A percentile compares a stretch with the other conserved stretches of the same genome.
Evolutionary conservation across 2,888 invertebrate genomes (phyloP).

Genomic region (Pimpla rufipes): DNA sequence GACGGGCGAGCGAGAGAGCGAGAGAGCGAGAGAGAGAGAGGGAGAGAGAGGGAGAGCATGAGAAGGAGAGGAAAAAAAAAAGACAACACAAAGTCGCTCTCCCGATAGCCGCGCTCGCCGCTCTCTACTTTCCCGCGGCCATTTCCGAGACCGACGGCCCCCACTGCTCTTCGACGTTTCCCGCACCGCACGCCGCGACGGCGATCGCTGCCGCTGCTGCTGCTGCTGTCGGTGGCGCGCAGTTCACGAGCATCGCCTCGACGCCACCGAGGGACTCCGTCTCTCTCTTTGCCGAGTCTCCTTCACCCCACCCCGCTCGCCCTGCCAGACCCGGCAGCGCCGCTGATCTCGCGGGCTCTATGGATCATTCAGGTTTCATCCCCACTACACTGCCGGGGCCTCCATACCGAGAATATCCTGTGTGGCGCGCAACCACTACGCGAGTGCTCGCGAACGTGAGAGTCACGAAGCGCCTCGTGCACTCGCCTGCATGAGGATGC

Average conservation of each 20-base stretch:
- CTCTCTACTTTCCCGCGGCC: conserved; percentile 85
- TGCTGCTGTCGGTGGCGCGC: conserved; percentile 83
- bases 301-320: conserved; percentile 74
- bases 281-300: conserved; percentile 74
- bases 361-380: conserved; percentile 84
- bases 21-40: conserved; percentile 56
- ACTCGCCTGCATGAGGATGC: conserved; percentile 3
- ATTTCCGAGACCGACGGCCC: conserved; percentile 80
- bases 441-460: conserved; percentile 42
- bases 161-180: conserved; percentile 82
- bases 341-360: conserved; percentile 63
- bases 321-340: conserved; percentile 32
- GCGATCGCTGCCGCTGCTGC: conserved; percentile 79
- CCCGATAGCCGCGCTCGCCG: conserved; percentile 71
- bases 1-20: not conserved
- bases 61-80: conserved; percentile 35
- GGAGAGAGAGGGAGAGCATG: conserved; percentile 29
- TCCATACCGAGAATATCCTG: conserved; percentile 36
- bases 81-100: conserved; percentile 49
- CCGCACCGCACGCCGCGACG: conserved; percentile 52
- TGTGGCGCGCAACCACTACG: conserved; percentile 2
- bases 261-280: conserved; percentile 79
- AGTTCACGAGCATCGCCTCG: conserved; percentile 44
- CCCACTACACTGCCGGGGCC: conserved; percentile 70
- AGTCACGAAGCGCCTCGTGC: conserved; percentile 54